A percentile compares a stretch with the other conserved stretches of the same genome.
These are phyloP conservation scores for Pocillopora grandis DNA, from an alignment of 92 coral and sea anemone species.

Conservation along the genomic window DNA sequence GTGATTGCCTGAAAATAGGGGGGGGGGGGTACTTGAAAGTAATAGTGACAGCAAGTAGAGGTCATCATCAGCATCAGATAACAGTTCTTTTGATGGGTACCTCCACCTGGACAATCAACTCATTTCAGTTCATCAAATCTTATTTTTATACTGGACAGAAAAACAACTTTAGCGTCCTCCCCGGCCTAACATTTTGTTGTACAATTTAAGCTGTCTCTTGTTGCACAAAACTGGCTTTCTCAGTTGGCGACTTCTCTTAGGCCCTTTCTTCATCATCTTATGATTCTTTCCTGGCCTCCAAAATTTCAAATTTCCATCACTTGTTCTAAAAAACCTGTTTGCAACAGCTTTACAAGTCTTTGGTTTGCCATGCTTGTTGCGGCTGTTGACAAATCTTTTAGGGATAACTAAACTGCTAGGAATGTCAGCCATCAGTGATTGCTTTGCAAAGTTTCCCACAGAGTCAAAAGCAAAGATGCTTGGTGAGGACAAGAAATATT, in stretches of 20 bases:
- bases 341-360: constrained; percentile 98
- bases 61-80: no score
- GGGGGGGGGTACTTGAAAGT: no score
- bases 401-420: background rate
- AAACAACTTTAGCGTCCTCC: background rate
- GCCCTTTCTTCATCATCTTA: constrained; percentile 80
- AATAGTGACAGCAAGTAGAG: no score
- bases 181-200: constrained; percentile 97
- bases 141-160: background rate
- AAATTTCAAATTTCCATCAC: constrained; percentile 88
- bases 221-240: constrained; percentile 84
- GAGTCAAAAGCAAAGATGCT: constrained; percentile 12
- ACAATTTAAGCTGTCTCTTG: constrained; percentile 81
- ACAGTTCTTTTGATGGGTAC: no score
- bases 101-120: background rate
- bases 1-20: no score
- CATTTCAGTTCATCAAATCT: background rate
- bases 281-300: constrained; percentile 93
- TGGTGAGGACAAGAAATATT: background rate
- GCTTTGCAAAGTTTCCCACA: background rate
- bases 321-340: constrained; percentile 86
- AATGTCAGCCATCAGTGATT: background rate
- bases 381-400: constrained; percentile 43
- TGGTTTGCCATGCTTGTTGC: constrained; percentile 88
- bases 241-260: constrained; percentile 74